Evolutionary conservation across 1,140 invertebrate genomes (phyloP), one percentile per base, ranked within the genome.

Genomic region (Phortica variegata): DNA sequence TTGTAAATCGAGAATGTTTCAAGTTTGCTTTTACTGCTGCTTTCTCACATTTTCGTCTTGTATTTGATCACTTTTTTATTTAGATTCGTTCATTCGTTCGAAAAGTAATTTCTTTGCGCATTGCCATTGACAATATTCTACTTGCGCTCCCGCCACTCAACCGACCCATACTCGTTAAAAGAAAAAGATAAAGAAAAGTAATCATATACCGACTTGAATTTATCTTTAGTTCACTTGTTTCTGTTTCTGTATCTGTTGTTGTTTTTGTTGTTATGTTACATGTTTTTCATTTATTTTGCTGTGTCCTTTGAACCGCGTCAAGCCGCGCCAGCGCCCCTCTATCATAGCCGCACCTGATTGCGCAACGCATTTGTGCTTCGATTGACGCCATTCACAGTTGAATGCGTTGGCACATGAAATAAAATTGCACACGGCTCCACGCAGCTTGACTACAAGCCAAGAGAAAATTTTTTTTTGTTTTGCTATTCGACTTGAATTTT

Each of bases 51-150:
- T 29, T 29, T n/a, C n/a, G n/a, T n/a, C n/a, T n/a, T n/a, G n/a
- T n/a, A n/a, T n/a, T 68, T 68, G 63, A 68, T 63, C 63, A 68
- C 54, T 65, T 58, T 65, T 68, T 68, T 68, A 68, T 68, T 68
- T 63, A 63, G 60, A 68, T 60, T 56, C 63, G 58, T 63, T 68
- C 63, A 68, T 49, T 68, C 63, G 63, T 60, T 68, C 65, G 63
- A 57, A 68, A 63, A 68, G 63, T 68, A 68, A 68, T 68, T 58
- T 58, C 63, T 66, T 68, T 66, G 63, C 61, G 60, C 52, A 26
- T 5, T 10, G 23, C 23, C 23, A 6, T 65, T 52, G 68, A 37
- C 49, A n/a, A n/a, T n/a, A n/a, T n/a, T n/a, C n/a, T n/a, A n/a
- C n/a, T n/a, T 45, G 54, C 49, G 61, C 54, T 54, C 56, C 45